Evolutionary conservation across 2,797 vertebrate species (phyloP).

Genomic region (Chelonia mydas): DNA sequence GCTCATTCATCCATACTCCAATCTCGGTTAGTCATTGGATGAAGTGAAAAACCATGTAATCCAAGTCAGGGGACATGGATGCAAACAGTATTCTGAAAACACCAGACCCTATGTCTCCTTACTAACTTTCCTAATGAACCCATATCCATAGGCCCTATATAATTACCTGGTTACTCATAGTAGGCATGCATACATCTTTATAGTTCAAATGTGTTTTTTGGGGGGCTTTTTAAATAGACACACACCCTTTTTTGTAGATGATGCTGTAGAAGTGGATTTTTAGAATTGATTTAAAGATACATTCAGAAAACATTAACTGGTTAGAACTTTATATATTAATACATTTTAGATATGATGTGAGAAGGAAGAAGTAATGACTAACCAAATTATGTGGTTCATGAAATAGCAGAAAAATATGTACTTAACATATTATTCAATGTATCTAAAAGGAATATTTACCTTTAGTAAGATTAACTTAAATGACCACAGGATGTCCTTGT

Average conservation of each 20-base stretch:
- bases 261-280: not conserved
- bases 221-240: not conserved
- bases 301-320: not conserved
- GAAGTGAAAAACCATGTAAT: not conserved
- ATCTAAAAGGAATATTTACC: slow-evolving; percentile 18
- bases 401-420: slow-evolving; percentile 31
- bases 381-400: not conserved
- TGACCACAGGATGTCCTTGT: not conserved
- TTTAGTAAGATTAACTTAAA: not conserved
- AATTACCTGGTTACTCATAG: not conserved
- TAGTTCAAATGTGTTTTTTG: no score
- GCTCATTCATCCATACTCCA: rapidly evolving
- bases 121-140: not conserved
- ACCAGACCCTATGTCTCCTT: not conserved
- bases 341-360: slow-evolving; percentile 37
- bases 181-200: not conserved
- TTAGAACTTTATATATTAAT: not conserved
- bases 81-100: not conserved
- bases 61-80: rapidly evolving
- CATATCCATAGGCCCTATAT: not conserved
- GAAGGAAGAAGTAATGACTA: slow-evolving; percentile 36
- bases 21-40: not conserved
- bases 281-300: not conserved
- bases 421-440: not conserved
- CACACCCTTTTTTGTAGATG: not conserved